Evolutionary conservation across 2,797 vertebrate species (phyloP), one percentile per base, ranked within the genome.

Genomic region (Bovichtus diacanthus): DNA sequence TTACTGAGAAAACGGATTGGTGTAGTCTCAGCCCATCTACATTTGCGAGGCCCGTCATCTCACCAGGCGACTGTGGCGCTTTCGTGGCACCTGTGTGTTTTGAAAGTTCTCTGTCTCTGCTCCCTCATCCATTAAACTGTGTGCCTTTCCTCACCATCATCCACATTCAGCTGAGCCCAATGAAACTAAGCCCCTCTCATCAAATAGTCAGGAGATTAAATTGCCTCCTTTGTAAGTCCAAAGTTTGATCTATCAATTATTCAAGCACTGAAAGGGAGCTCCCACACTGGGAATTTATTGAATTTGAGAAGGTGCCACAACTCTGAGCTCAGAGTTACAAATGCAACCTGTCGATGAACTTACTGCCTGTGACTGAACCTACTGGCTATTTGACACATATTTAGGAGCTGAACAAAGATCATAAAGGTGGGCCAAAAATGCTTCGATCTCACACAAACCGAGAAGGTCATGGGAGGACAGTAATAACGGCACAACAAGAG

Each of bases 171-270:
- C 79, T 61, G 56, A 84, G 80, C 70, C 74, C 83, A 75, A 74
- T 88, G 90, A 92, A 94, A 92, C 90, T 72, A 80, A 84, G 85
- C 79, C 82, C 74, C 29, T 43, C 90, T 93, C 92, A 93, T 94
- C 79, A 92, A 93, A 94, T 90, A 94, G 84, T 92, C 88, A 93
- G 90, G 83, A 94, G 91, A 94, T 95, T 90, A 91, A 94, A 94
- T 94, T 93, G 94, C 93, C 90, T 84, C 81, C 92, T 94, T 95
- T 94, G 93, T 91, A 88, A 82, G 68, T 80, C 82, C 88, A 82
- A 91, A 88, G 67, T 94, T 93, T 90, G 82, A 95, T 94, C 54
- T 67, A 94, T 95, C 78, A 94, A 94, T 95, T 92, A 94, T 94
- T 95, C 86, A 95, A 60, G 64, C 29, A 34, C 49, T 88, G 90